Conservation (phyloP, 2,113 vertebrate species). For the Cyanistes caeruleus region DNA sequence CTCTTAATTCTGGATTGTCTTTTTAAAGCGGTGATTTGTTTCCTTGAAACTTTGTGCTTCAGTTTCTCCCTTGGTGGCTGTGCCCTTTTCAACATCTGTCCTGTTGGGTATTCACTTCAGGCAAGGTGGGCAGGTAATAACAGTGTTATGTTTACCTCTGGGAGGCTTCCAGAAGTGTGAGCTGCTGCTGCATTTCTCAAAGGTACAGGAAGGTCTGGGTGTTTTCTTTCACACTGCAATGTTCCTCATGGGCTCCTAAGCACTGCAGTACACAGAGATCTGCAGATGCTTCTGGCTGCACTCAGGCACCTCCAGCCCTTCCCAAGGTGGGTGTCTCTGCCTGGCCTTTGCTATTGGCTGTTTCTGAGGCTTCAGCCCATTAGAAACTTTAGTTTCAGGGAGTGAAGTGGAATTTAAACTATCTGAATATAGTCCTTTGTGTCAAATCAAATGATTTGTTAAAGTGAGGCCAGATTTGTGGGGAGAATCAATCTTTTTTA, state of each 20-base stretch:
- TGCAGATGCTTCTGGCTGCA: not conserved
- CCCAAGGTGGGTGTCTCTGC: conserved; percentile 55
- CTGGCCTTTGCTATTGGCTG: conserved; percentile 25
- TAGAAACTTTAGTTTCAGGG: conserved; percentile 28
- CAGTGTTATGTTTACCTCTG: not conserved
- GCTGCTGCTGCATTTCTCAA: not conserved
- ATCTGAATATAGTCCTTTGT: conserved; percentile 58
- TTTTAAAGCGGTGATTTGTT: not conserved
- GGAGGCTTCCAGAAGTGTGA: not conserved
- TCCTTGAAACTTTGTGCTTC: not conserved
- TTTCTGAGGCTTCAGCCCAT: not conserved
- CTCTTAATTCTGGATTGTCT: not conserved
- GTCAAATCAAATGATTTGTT: conserved; percentile 65
- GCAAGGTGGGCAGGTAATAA: not conserved
- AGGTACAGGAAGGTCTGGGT: not conserved
- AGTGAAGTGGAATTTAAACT: conserved; percentile 53
- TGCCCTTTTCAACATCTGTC: not conserved
- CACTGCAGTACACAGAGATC: not conserved
- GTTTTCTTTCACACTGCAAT: not conserved
- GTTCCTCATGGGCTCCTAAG: not conserved
- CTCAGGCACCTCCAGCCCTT: not conserved
- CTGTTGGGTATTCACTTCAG: not conserved
- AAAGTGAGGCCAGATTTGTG: conserved; percentile 54
- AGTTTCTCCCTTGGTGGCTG: not conserved
- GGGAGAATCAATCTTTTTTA: conserved; percentile 66